phyloP scores from a whole-genome alignment of 2,797 vertebrate genomes.

The Rhynchonycteris naso region DNA sequence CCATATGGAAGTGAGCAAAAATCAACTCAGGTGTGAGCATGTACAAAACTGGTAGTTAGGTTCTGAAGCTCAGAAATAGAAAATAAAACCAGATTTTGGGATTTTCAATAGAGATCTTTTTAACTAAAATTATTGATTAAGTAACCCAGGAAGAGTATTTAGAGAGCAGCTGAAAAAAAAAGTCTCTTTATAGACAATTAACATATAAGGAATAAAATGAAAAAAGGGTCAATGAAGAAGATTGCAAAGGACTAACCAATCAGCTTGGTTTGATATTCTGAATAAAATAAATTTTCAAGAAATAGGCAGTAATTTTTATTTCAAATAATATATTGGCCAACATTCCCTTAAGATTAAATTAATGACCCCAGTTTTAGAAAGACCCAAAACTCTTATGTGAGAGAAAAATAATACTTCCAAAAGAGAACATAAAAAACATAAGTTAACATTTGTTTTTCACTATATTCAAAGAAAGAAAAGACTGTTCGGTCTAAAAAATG shows the following conservation, averaged over 20 bases:
- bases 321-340: background rate
- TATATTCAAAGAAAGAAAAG: constrained; percentile 14
- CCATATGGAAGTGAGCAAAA: background rate
- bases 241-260: background rate
- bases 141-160: background rate
- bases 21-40: background rate
- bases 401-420: constrained; percentile 24
- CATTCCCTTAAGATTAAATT: constrained; percentile 21
- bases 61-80: background rate
- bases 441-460: background rate
- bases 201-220: background rate
- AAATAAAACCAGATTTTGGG: background rate
- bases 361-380: constrained; percentile 8
- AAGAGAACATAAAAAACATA: constrained; percentile 28
- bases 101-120: background rate
- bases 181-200: background rate
- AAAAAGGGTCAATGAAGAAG: background rate
- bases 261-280: background rate
- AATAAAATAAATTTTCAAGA: background rate
- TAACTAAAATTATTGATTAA: background rate
- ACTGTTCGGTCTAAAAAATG: background rate
- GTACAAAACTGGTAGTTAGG: background rate
- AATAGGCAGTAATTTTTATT: background rate
- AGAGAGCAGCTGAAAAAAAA: background rate
- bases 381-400: background rate